Percentiles rank a stretch among this genome's conserved stretches.
Evolutionary conservation across 1,140 invertebrate species (phyloP).

Genomic region (Leptinotarsa texana): DNA sequence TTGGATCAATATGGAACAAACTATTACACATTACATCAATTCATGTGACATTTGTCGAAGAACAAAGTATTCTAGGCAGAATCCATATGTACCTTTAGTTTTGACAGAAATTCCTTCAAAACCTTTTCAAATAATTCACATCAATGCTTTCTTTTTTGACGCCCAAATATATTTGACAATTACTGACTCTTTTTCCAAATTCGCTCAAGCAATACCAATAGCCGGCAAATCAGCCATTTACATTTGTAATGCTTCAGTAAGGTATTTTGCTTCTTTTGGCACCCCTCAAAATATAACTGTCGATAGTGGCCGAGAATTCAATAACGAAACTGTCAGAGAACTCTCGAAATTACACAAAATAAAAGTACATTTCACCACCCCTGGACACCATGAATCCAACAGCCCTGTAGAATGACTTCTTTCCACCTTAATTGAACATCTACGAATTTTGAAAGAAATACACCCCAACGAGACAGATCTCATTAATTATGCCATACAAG

Average conservation of each 20-base stretch:
- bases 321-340: constrained; percentile 29
- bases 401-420: constrained; percentile 12
- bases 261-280: constrained; percentile 13
- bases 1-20: too few relatives aligned
- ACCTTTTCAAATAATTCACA: too few relatives aligned
- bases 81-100: too few relatives aligned
- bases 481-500: constrained; percentile 36
- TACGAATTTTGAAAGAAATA: constrained; percentile 4
- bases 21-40: too few relatives aligned
- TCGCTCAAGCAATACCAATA: constrained; percentile 1
- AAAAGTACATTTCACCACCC: constrained; percentile 29
- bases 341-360: constrained; percentile 32
- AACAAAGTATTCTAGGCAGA: too few relatives aligned
- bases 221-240: neutral
- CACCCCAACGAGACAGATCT: constrained; percentile 8
- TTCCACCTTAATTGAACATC: constrained; percentile 34
- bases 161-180: neutral
- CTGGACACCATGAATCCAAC: constrained; percentile 28
- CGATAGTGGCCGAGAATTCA: constrained; percentile 31
- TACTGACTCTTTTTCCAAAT: constrained; percentile 6
- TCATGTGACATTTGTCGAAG: too few relatives aligned
- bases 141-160: constrained; percentile 3
- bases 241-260: neutral
- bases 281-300: too few relatives aligned
- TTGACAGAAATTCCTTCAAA: too few relatives aligned